Evolutionary conservation across 2,888 invertebrate genomes (phyloP), one percentile per base, ranked within the genome.

Genomic region (Agelastica alni): DNA sequence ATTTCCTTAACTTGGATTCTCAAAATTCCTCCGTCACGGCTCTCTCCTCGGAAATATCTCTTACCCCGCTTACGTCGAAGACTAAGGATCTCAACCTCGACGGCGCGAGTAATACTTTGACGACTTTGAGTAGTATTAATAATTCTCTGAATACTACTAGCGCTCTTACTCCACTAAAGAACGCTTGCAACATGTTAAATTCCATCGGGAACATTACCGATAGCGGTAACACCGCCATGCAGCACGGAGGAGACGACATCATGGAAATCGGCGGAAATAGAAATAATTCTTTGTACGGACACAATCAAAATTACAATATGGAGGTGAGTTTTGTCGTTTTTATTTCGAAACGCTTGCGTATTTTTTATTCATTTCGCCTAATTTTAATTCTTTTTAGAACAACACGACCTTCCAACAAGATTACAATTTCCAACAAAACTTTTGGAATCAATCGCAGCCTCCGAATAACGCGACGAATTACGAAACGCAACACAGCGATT

Each of bases 1-100:
- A 54, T 51, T 56, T 66, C 14, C 51, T 68, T 30, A 68, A 68
- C 52, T 45, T 66, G 42, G 66, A 66, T 45, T 57, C 59, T 34
- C 65, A 56, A 1, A 51, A 61, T 7, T 59, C 62, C 1, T 47
- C 37, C 17, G 58, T 65, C 14, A 60, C 66, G 0, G 60, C 61
- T 48, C 52, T 68, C 12, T 61, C 68, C 5, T 66, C 68, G 1
- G 67, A 62, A 16, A 67, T 67, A 49, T 63, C 63, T 3, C 41
- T 63, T 2, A 63, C 61, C 7, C 63, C 63, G 10, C 16, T 63
- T 20, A 52, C 48, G 5, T 28, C 57, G 2, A 56, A 56, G 42
- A 32, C 49, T 4, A 51, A 53, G 37, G 51, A 53, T 18, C 30
- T 44, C 12, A 31, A 32, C 4, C 16, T 55, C 9, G 43, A 9